Percentiles rank a stretch among this genome's conserved stretches.
phyloP scores from a whole-genome alignment of 2,113 vertebrate species.

The Dasyornis broadbenti region DNA sequence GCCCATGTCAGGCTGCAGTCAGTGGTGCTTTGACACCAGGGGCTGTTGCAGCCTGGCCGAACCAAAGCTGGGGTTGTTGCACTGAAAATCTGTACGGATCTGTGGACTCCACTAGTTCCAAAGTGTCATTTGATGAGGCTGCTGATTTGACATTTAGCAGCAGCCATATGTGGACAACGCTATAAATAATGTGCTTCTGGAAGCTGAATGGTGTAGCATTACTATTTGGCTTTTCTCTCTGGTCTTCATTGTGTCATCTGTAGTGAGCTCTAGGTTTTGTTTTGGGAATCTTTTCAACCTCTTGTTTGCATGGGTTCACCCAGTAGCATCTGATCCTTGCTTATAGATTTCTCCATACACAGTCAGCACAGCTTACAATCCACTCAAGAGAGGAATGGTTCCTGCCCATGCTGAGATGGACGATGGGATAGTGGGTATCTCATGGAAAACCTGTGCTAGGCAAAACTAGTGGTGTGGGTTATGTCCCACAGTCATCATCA shows the following conservation, averaged over 20 bases:
- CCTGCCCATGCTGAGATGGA: neutral
- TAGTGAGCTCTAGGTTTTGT: conserved; percentile 94
- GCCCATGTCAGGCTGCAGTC: neutral
- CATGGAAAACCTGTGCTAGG: neutral
- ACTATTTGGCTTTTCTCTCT: conserved; percentile 85
- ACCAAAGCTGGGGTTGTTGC: conserved; percentile 23
- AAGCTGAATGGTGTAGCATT: conserved; percentile 85
- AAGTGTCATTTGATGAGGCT: conserved; percentile 72
- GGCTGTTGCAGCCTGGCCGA: neutral
- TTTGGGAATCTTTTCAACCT: conserved; percentile 83
- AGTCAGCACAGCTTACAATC: conserved; percentile 86
- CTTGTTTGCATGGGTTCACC: conserved; percentile 94
- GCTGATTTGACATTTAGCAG: conserved; percentile 79
- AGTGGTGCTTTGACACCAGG: neutral
- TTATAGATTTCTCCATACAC: conserved; percentile 84
- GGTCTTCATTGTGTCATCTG: conserved; percentile 93
- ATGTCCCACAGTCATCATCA: neutral
- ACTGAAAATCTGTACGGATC: conserved; percentile 71
- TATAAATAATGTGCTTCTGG: conserved; percentile 72
- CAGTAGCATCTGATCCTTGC: conserved; percentile 83
- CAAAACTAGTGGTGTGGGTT: neutral
- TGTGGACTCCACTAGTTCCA: conserved; percentile 80
- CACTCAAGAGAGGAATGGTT: conserved; percentile 75
- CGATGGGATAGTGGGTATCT: neutral
- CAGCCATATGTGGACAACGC: conserved; percentile 69